Evolutionary conservation across 2,797 vertebrate species (phyloP), one percentile per base, ranked within the genome.

Genomic region (Salmo trutta): DNA sequence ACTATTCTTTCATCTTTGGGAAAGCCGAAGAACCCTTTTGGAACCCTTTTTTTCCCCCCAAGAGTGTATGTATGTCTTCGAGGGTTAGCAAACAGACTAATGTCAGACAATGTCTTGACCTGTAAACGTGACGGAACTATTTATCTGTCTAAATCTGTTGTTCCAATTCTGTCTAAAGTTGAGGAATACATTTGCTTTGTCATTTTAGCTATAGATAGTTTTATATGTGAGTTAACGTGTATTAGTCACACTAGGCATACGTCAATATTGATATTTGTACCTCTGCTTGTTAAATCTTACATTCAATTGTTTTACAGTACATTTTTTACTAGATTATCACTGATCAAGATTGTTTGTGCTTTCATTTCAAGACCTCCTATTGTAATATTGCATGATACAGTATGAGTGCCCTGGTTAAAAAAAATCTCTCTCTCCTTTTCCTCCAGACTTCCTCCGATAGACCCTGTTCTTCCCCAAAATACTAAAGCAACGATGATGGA

Each of bases 401-500:
- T 62, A 10, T 47, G 56, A 14, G 53, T 8, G 72, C 1, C 69
- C 64, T 15, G n/a, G 41, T 47, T 47, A 5, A 29, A 54, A 27
- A 24, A 51, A 19, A 31, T 4, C 71, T 79, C 62, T 79, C 2
- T 54, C 41, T 51, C 33, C 27, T 64, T 0, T 78, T 64, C 59
- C 75, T 72, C 6, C 33, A 92, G 91, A 82, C 24, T 75, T 70
- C 53, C 59, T 8, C 21, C 59, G 59, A 24, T 14, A 64, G 59
- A 64, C 59, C 21, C 59, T 27, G 59, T 64, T 64, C 10, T 64
- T 64, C 59, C 82, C 77, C 83, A 70, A 59, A 83, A 75, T 3
- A 33, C 59, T 21, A 73, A 70, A 14, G 87, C 73, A 68, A 81
- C 81, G 47, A 88, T 90, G 88, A 76, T 77, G 0, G 90, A 88